These are phyloP conservation scores for Microchrysa polita DNA, from an alignment of 2,888 invertebrate species.

Conservation along the genomic window DNA sequence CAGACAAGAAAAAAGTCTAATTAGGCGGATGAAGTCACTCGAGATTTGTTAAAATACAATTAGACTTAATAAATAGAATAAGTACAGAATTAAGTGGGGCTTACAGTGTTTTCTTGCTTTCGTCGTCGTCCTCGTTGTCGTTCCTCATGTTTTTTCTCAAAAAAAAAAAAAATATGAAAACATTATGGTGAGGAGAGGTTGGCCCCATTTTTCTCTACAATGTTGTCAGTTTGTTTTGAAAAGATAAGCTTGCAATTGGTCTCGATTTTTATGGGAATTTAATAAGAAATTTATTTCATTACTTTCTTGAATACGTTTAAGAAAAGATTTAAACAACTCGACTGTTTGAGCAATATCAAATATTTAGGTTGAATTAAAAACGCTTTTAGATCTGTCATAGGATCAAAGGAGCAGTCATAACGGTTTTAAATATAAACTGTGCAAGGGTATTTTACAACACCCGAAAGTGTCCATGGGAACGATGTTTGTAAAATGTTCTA, in stretches of 20 bases:
- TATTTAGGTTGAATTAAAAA: background rate
- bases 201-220: background rate
- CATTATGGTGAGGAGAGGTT: background rate
- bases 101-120: constrained; percentile 22
- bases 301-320: background rate
- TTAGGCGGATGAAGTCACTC: constrained; percentile 48
- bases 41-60: constrained; percentile 47
- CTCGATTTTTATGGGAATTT: constrained; percentile 2
- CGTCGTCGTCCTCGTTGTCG: background rate
- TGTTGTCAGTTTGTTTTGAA: background rate
- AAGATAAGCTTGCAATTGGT: background rate
- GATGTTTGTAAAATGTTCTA: too few relatives aligned
- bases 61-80: constrained; percentile 49
- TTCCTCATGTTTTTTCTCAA: background rate
- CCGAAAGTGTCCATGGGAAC: too few relatives aligned
- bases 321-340: background rate
- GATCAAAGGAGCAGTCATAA: background rate
- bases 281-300: constrained; percentile 2
- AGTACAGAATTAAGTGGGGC: constrained; percentile 40
- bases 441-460: too few relatives aligned
- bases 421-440: too few relatives aligned
- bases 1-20: constrained; percentile 43
- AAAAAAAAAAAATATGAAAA: background rate
- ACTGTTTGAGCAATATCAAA: background rate
- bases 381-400: background rate